Evolutionary conservation across 1,140 invertebrate species (phyloP).

Genomic region (Papilio aristodemus): DNA sequence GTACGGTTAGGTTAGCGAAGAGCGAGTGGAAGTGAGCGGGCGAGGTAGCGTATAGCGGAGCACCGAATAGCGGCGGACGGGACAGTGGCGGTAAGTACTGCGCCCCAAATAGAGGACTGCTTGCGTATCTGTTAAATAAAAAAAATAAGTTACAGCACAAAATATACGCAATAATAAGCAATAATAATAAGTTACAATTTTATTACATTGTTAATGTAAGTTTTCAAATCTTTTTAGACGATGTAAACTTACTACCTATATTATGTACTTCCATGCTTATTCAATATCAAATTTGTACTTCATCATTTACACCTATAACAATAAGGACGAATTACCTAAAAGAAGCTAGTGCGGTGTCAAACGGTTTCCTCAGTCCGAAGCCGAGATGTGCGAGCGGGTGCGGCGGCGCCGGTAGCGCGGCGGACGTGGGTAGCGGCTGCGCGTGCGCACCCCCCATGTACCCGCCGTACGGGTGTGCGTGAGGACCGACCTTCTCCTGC

Average conservation of each 20-base stretch:
- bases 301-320: too few species aligned
- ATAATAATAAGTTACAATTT: too few species aligned
- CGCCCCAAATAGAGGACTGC: constrained; percentile 68
- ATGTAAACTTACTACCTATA: too few species aligned
- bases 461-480: constrained; percentile 93
- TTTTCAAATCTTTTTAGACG: too few species aligned
- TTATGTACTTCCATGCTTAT: too few species aligned
- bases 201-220: too few species aligned
- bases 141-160: constrained; percentile 28
- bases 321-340: too few species aligned
- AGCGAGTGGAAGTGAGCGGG: constrained; percentile 92
- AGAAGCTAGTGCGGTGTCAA: constrained; percentile 84
- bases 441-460: constrained; percentile 85
- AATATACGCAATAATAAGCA: not conserved
- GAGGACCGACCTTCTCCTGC: constrained; percentile 96
- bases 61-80: constrained; percentile 83
- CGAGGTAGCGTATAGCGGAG: constrained; percentile 83
- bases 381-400: constrained; percentile 88
- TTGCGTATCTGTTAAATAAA: constrained; percentile 61
- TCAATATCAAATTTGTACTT: too few species aligned
- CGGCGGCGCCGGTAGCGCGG: constrained; percentile 82
- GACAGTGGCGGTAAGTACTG: constrained; percentile 83
- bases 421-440: constrained; percentile 81
- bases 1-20: constrained; percentile 89
- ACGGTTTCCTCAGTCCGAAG: constrained; percentile 88